Conservation (phyloP, 2,797 vertebrate species). For the Sciaenops ocellatus region DNA sequence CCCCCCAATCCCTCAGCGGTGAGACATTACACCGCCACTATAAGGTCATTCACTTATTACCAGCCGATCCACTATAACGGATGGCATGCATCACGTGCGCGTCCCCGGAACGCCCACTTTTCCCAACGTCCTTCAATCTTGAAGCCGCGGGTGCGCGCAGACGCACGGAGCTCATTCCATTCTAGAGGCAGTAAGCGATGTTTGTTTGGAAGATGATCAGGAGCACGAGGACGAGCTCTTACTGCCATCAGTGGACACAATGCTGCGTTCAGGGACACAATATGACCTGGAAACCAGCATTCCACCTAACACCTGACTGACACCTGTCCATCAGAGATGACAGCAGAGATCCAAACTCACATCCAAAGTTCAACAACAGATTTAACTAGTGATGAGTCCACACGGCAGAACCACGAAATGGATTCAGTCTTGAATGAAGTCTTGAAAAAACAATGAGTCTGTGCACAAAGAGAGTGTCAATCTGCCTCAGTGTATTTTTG, state of each 20-base stretch:
- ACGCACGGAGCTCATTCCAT: not conserved
- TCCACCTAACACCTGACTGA: not conserved
- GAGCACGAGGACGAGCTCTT: too few species aligned
- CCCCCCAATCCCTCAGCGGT: constrained; percentile 87
- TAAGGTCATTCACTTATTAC: constrained; percentile 91
- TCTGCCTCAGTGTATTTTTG: not conserved
- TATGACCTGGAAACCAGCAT: not conserved
- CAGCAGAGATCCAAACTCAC: not conserved
- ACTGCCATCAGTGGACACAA: too few species aligned
- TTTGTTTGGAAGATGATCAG: too few species aligned
- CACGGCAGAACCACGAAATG: not conserved
- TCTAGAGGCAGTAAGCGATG: not conserved
- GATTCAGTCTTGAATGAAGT: not conserved
- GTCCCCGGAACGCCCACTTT: constrained; percentile 67
- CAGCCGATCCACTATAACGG: constrained; percentile 77
- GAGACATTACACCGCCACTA: constrained; percentile 87
- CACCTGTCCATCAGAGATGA: not conserved
- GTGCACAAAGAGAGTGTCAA: not conserved
- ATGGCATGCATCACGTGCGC: constrained; percentile 46
- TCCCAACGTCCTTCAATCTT: constrained; percentile 41
- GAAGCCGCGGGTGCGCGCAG: not conserved
- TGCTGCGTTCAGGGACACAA: not conserved
- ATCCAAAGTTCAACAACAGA: not conserved
- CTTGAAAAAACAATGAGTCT: constrained; percentile 1
- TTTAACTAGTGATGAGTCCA: too few species aligned